Percentiles rank a stretch among this genome's conserved stretches.
phyloP scores from a whole-genome alignment of 2,888 invertebrate species.

The Congeria kusceri region DNA sequence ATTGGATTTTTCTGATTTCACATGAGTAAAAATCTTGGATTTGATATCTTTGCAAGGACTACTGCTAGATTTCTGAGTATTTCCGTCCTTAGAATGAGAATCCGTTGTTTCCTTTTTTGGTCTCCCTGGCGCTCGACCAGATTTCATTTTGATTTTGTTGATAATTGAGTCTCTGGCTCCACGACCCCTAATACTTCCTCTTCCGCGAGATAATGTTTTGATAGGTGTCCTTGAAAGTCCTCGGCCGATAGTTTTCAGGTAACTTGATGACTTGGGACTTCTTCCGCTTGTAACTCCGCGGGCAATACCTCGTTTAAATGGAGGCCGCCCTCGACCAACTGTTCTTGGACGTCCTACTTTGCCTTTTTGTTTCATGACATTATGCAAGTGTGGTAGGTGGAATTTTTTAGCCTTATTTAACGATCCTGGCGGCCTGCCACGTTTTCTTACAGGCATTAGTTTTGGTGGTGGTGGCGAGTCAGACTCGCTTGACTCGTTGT shows the following conservation, averaged over 20 bases:
- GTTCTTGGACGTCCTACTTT: conserved; percentile 38
- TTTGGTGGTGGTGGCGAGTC: conserved; percentile 63
- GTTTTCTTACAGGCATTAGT: conserved; percentile 53
- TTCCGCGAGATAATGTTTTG: conserved; percentile 54
- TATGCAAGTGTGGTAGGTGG: conserved; percentile 49
- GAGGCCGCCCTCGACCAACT: conserved; percentile 38
- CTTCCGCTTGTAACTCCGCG: conserved; percentile 43
- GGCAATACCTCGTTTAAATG: conserved; percentile 44
- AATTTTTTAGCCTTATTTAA: conserved; percentile 49
- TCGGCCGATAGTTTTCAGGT: conserved; percentile 51
- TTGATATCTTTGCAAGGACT: conserved; percentile 48
- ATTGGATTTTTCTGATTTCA: conserved; percentile 51
- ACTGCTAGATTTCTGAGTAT: conserved; percentile 59
- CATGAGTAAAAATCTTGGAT: conserved; percentile 42
- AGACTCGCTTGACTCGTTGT: conserved; percentile 57
- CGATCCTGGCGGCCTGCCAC: conserved; percentile 54
- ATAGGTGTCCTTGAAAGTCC: conserved; percentile 60
- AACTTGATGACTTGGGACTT: conserved; percentile 31
- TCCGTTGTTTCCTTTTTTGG: conserved; percentile 41
- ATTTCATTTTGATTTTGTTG: conserved; percentile 57
- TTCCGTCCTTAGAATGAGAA: conserved; percentile 20
- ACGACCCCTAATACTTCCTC: conserved; percentile 55
- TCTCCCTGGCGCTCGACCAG: conserved; percentile 47
- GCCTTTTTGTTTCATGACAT: conserved; percentile 46
- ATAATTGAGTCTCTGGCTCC: conserved; percentile 48